A percentile compares a stretch with the other conserved stretches of the same genome.
Evolutionary conservation across 2,113 vertebrate genomes (phyloP).

Genomic region (Lynx canadensis): DNA sequence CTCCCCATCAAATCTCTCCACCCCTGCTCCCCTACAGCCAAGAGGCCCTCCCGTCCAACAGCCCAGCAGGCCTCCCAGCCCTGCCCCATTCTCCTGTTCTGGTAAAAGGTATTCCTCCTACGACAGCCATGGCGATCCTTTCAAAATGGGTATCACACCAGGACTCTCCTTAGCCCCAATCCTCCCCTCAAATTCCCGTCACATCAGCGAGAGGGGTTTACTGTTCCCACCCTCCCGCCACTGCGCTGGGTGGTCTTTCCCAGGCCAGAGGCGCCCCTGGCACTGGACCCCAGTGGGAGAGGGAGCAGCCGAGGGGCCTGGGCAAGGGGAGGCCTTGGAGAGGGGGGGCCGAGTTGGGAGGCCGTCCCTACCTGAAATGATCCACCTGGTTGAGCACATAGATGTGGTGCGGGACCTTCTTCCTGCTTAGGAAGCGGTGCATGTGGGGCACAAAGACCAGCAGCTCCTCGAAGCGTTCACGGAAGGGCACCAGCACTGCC

Average conservation of each 20-base stretch:
- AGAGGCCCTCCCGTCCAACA: neutral
- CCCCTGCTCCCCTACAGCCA: neutral
- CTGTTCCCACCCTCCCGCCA: neutral
- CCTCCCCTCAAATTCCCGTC: neutral
- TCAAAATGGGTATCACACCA: neutral
- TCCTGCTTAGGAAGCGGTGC: slow-evolving; percentile 93
- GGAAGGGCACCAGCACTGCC: slow-evolving; percentile 94
- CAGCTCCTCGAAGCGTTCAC: slow-evolving; percentile 97
- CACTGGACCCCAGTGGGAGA: neutral
- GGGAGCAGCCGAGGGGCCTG: neutral
- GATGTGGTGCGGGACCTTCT: slow-evolving; percentile 95
- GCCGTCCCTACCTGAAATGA: slow-evolving; percentile 91
- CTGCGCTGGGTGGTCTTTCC: neutral
- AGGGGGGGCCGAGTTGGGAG: fast-evolving
- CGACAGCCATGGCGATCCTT: neutral
- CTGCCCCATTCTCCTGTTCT: neutral
- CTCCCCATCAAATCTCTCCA: neutral
- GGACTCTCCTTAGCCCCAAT: neutral
- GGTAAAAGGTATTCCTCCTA: neutral
- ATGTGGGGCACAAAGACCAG: slow-evolving; percentile 96
- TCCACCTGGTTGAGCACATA: slow-evolving; percentile 97
- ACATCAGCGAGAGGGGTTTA: neutral
- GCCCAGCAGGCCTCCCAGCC: too few relatives aligned
- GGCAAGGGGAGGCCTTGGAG: neutral
- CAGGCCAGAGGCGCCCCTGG: neutral